Conservation (phyloP, 2,888 invertebrate species). For the Melitaea athalia region DNA sequence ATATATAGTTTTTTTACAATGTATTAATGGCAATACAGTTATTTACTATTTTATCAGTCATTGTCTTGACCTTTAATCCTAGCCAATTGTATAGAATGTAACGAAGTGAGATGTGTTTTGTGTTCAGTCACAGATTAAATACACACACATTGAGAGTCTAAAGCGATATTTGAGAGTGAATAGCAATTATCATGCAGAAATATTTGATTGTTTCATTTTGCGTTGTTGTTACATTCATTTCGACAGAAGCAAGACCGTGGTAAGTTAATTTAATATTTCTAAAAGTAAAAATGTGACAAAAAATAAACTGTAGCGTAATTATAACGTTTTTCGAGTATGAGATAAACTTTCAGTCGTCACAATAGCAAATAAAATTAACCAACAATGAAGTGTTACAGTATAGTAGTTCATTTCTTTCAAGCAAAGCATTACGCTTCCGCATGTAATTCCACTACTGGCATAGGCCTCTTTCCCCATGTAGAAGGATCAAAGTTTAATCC, state of each 20-base stretch:
- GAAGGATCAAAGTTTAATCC: too few relatives aligned
- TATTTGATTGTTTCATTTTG: slow-evolving; percentile 4
- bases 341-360: too few relatives aligned
- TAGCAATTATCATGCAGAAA: slow-evolving; percentile 2
- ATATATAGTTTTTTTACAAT: background rate
- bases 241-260: slow-evolving; percentile 13
- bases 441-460: too few relatives aligned
- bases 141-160: background rate
- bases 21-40: background rate
- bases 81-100: background rate
- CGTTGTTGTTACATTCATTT: background rate
- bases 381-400: too few relatives aligned
- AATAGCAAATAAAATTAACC: too few relatives aligned
- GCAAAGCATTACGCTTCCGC: too few relatives aligned
- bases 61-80: background rate
- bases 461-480: too few relatives aligned
- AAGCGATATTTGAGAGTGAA: background rate
- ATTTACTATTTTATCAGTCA: background rate
- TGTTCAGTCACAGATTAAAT: background rate
- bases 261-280: slow-evolving; percentile 1
- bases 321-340: too few relatives aligned
- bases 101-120: background rate
- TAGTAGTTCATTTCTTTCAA: too few relatives aligned
- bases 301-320: too few relatives aligned
- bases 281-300: background rate